Evolutionary conservation across 2,888 invertebrate species (phyloP), one percentile per base, ranked within the genome.

Genomic region (Biston stratarius): DNA sequence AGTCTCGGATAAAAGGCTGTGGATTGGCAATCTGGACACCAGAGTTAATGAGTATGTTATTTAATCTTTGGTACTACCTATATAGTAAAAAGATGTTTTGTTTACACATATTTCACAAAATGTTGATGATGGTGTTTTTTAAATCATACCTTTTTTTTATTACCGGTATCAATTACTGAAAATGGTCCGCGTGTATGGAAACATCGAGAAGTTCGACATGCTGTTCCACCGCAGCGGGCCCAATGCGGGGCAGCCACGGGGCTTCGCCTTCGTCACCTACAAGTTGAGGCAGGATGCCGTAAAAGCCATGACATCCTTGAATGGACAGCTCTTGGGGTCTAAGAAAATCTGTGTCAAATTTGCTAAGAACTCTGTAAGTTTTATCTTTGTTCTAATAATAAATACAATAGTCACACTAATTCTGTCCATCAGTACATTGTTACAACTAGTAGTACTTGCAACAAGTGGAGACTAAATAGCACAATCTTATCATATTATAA

Each of bases 161-260:
- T 96, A 97, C 96, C 95, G 98, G 98, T 98, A 96, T 96, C 97
- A 98, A 96, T 96, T 99, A 95, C 95, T 99, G 94, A 99, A 99
- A 97, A 96, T 99, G 94, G 96, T 98, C 94, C 98, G 98, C 96
- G 97, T 97, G 95, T 97, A 97, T 95, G 99, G 99, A 88, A 95
- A 95, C 86, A 97, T 99, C 85, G 97, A 98, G 94, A 98, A 98
- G 96, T 98, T 99, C 94, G 99, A 99, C 94, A 97, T 98, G 94
- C 95, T 99, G 77, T 98, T 98, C 88, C 98, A 99, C 91, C 98
- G 98, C 76, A 96, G 96, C 75, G 99, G 99, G 76, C 98, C 98
- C 47, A 95, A 97, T 76, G 95, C 96, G 76, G 98, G 98, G 60
- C 97, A 97, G 86, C 98, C 99, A 0, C 95, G 98, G 70, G 99